Conservation (phyloP, 2,888 invertebrate species). For the Sphaerolaimus hirsutus region DNA sequence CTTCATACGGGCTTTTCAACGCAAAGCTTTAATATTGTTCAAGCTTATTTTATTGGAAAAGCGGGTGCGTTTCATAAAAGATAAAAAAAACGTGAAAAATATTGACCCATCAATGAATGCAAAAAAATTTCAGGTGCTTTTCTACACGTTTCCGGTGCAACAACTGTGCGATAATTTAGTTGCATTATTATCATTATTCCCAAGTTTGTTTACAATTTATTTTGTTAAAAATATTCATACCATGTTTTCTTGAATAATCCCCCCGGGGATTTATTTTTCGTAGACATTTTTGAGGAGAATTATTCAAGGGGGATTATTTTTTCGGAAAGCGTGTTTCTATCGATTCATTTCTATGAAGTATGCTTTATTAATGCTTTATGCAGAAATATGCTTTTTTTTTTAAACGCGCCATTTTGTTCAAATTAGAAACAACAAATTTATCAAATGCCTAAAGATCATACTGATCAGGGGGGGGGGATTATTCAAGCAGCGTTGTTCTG, state of each 20-base stretch:
- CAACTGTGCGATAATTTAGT: constrained; percentile 61
- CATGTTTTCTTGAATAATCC: background rate
- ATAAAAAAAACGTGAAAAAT: background rate
- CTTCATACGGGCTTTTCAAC: constrained; percentile 57
- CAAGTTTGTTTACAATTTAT: constrained; percentile 32
- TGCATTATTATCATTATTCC: constrained; percentile 64
- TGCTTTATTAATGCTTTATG: too few species aligned
- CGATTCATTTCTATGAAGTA: too few species aligned
- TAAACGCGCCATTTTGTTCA: too few species aligned
- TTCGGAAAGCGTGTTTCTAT: too few species aligned
- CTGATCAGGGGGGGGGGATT: too few species aligned
- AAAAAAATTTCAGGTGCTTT: constrained; percentile 44
- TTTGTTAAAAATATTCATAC: background rate
- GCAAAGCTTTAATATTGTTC: constrained; percentile 68
- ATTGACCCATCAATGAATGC: constrained; percentile 3
- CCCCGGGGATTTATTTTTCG: background rate
- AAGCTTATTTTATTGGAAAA: constrained; percentile 69
- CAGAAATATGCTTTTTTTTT: too few species aligned
- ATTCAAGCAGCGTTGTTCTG: too few species aligned
- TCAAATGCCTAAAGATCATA: too few species aligned
- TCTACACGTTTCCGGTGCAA: constrained; percentile 74
- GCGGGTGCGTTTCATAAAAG: constrained; percentile 21
- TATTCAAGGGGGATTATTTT: background rate
- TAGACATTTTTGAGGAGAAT: background rate
- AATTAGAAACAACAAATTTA: too few species aligned